Percentiles rank a stretch among this genome's conserved stretches.
Evolutionary conservation across 2,888 invertebrate species (phyloP).

Genomic region (Germaria angustata): DNA sequence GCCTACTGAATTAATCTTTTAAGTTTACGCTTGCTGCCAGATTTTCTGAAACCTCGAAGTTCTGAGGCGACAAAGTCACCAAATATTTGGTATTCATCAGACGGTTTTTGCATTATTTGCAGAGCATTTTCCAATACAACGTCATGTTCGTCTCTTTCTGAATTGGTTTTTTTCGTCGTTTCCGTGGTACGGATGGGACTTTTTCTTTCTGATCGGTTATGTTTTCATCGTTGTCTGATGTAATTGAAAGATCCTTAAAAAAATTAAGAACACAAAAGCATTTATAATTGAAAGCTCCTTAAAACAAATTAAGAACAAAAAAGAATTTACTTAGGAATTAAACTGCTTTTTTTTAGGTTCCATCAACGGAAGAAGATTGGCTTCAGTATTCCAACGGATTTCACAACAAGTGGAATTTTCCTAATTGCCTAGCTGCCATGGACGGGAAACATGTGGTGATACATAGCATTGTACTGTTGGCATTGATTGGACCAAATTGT

Average conservation of each 20-base stretch:
- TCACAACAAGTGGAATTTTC: conserved; percentile 25
- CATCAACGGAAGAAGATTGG: background rate
- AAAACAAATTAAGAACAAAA: no score
- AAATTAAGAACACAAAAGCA: conserved; percentile 30
- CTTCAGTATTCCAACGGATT: conserved; percentile 35
- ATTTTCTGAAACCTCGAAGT: conserved; percentile 30
- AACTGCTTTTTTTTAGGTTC: conserved; percentile 5
- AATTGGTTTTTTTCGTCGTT: conserved; percentile 20
- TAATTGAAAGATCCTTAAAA: conserved; percentile 37
- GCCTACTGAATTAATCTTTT: conserved; percentile 34
- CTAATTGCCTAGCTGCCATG: conserved; percentile 8
- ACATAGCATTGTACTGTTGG: conserved; percentile 9
- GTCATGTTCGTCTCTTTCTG: conserved; percentile 7
- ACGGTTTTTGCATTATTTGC: conserved; percentile 38
- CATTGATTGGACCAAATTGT: conserved; percentile 31
- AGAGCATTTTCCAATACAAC: conserved; percentile 24
- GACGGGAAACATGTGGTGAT: conserved; percentile 34
- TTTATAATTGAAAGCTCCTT: no score
- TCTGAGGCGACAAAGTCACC: conserved; percentile 34
- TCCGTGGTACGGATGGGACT: conserved; percentile 24
- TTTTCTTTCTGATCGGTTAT: conserved; percentile 18
- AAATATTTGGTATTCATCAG: conserved; percentile 31
- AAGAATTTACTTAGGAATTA: no score
- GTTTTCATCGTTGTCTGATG: conserved; percentile 18
- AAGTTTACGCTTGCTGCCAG: conserved; percentile 33